These are phyloP conservation scores for Melanocharis versteri DNA, from an alignment of 2,113 vertebrate species.

Conservation along the genomic window DNA sequence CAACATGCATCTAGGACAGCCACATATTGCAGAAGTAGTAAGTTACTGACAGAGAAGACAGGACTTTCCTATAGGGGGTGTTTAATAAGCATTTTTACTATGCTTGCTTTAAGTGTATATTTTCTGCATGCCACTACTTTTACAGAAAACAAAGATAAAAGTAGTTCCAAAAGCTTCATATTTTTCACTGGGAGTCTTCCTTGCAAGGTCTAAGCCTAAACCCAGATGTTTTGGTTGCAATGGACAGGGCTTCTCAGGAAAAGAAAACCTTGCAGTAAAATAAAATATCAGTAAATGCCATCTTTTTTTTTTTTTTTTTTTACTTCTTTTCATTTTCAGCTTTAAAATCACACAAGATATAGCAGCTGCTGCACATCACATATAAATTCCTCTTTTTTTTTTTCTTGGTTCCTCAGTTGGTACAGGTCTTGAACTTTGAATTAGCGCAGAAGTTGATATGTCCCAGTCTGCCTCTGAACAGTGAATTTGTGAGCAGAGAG, in stretches of 20 bases:
- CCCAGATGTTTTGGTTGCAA: neutral
- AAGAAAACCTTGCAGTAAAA: neutral
- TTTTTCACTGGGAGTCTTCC: neutral
- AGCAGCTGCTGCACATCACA: neutral
- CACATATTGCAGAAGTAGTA: conserved; percentile 1
- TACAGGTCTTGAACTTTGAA: neutral
- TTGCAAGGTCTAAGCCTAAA: neutral
- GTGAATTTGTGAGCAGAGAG: neutral
- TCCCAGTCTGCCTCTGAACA: neutral
- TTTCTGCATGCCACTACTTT: neutral
- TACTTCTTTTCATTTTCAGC: neutral
- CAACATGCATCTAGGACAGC: neutral
- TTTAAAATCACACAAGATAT: neutral
- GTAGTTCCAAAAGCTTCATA: neutral
- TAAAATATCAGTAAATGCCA: neutral
- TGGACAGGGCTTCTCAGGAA: neutral
- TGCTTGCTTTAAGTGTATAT: neutral
- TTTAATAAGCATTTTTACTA: neutral
- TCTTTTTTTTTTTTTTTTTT: neutral
- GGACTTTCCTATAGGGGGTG: neutral
- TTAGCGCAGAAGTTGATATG: neutral
- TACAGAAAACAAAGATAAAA: neutral
- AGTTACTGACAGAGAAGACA: neutral
- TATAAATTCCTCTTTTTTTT: neutral
- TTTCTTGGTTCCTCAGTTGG: neutral